phyloP scores from a whole-genome alignment of 2,113 vertebrate species.

The Gobio gobio region DNA sequence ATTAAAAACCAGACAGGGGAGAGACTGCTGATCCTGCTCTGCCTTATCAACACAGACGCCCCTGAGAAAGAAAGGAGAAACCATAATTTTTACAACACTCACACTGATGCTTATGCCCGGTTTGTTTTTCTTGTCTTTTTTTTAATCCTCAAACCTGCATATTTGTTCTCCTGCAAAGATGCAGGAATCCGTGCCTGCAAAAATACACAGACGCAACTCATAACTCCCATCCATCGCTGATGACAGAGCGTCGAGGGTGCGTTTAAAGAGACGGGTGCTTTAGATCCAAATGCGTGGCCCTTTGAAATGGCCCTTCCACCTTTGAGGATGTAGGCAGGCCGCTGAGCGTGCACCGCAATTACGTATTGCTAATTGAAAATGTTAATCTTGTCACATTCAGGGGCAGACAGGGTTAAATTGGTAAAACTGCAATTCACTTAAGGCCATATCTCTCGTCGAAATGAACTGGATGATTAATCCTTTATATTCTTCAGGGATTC shows the following conservation, averaged over 20 bases:
- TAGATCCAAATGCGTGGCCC: not conserved
- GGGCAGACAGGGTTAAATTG: slow-evolving; percentile 85
- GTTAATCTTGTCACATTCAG: slow-evolving; percentile 87
- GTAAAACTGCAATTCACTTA: slow-evolving; percentile 86
- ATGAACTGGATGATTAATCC: slow-evolving; percentile 89
- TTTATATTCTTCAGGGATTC: slow-evolving; percentile 87
- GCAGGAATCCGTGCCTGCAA: not conserved
- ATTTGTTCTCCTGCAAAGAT: not conserved
- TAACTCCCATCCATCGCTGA: not conserved
- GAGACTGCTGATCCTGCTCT: slow-evolving; percentile 52
- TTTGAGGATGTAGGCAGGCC: slow-evolving; percentile 61
- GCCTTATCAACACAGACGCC: slow-evolving; percentile 50
- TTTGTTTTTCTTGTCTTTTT: not conserved
- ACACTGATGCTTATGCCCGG: not conserved
- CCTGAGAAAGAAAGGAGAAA: slow-evolving; percentile 50
- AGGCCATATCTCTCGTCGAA: slow-evolving; percentile 85
- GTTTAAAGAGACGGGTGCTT: not conserved
- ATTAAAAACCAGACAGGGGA: slow-evolving; percentile 55
- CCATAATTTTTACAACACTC: slow-evolving; percentile 33
- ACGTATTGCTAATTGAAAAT: slow-evolving; percentile 85
- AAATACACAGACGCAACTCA: not conserved
- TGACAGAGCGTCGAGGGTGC: not conserved
- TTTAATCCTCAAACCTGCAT: slow-evolving; percentile 27
- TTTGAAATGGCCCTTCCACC: slow-evolving; percentile 25
- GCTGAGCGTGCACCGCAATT: slow-evolving; percentile 76